Evolutionary conservation across 2,888 invertebrate species (phyloP).

Genomic region (Encarsia formosa): DNA sequence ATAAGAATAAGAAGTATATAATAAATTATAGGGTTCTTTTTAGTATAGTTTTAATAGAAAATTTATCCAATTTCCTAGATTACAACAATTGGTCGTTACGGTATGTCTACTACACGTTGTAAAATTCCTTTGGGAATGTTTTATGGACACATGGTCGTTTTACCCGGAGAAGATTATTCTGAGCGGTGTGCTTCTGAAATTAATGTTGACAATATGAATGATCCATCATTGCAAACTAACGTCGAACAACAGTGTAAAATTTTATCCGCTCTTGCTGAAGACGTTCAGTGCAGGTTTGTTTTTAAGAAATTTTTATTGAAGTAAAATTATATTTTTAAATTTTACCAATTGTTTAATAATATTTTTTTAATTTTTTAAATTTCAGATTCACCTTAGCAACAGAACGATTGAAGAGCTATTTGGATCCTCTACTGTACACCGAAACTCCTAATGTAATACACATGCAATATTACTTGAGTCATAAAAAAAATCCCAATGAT

Average conservation of each 20-base stretch:
- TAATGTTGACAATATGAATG: constrained; percentile 39
- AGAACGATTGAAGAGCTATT: constrained; percentile 74
- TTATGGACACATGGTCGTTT: constrained; percentile 81
- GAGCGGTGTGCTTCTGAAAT: constrained; percentile 42
- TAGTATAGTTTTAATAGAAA: too few relatives aligned
- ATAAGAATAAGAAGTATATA: neutral
- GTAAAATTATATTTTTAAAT: neutral
- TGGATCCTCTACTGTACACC: constrained; percentile 73
- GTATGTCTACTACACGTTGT: constrained; percentile 85
- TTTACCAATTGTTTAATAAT: too few relatives aligned
- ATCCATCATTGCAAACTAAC: constrained; percentile 42
- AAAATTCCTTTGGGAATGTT: constrained; percentile 90
- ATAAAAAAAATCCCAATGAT: constrained; percentile 54
- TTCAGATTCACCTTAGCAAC: constrained; percentile 68
- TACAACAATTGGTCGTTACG: constrained; percentile 86
- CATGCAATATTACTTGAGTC: constrained; percentile 73
- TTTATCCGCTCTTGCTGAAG: constrained; percentile 69
- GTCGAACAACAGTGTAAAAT: constrained; percentile 61
- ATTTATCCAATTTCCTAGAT: constrained; percentile 58
- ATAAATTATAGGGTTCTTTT: neutral
- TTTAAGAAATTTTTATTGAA: neutral
- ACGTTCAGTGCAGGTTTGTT: constrained; percentile 69
- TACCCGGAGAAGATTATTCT: constrained; percentile 56
- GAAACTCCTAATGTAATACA: constrained; percentile 79
- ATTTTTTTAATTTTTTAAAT: constrained; percentile 1